These are phyloP conservation scores for Baccha elongata DNA, from an alignment of 2,888 invertebrate species.

Conservation along the genomic window DNA sequence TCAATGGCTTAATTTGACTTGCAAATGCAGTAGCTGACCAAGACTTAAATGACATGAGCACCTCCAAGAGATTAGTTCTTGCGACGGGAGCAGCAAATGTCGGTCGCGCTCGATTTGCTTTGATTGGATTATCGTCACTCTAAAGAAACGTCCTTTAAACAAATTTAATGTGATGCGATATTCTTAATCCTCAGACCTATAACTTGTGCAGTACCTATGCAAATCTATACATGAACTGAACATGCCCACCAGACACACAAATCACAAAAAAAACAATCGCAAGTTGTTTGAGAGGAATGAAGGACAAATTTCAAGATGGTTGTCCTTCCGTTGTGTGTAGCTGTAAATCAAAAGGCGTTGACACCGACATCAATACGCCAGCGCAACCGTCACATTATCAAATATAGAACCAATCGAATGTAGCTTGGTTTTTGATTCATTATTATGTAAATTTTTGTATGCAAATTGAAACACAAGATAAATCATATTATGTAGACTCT, in stretches of 20 bases:
- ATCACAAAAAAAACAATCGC: background rate
- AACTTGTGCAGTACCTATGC: slow-evolving; percentile 1
- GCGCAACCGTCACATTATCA: slow-evolving; percentile 39
- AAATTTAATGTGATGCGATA: slow-evolving; percentile 14
- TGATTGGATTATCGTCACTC: slow-evolving; percentile 66
- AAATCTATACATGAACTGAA: background rate
- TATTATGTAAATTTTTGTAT: no score
- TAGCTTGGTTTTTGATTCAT: no score
- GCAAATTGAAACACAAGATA: no score
- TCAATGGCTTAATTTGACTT: slow-evolving; percentile 64
- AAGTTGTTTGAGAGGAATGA: slow-evolving; percentile 29
- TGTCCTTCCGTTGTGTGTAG: slow-evolving; percentile 60
- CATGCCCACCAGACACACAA: no score
- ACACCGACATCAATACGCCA: slow-evolving; percentile 64
- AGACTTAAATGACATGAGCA: slow-evolving; percentile 28
- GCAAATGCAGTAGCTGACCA: slow-evolving; percentile 55
- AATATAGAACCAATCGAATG: no score
- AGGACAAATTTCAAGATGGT: slow-evolving; percentile 57
- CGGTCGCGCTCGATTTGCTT: slow-evolving; percentile 67
- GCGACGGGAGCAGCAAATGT: slow-evolving; percentile 35
- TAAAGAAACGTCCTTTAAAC: slow-evolving; percentile 13
- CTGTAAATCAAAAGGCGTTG: slow-evolving; percentile 65
- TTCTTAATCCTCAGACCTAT: slow-evolving; percentile 11
- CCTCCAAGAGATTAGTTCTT: slow-evolving; percentile 46
- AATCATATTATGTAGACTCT: no score